A percentile compares a stretch with the other conserved stretches of the same genome.
Evolutionary conservation across 1,140 invertebrate genomes (phyloP).

Genomic region (Caenorhabditis brenneri): DNA sequence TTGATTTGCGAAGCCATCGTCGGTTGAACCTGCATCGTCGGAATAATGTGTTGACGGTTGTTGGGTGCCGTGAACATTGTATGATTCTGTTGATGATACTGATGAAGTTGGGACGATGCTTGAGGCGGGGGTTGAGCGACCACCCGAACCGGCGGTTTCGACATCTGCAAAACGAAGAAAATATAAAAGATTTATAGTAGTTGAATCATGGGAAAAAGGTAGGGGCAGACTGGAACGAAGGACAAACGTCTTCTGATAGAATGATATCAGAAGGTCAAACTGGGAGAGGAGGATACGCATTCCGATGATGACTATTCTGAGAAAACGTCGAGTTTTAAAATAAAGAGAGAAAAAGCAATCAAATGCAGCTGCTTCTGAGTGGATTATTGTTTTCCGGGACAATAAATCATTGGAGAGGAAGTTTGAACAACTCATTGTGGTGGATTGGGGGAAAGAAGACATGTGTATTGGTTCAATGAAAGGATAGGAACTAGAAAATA

Average conservation of each 20-base stretch:
- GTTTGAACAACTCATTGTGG: constrained; percentile 26
- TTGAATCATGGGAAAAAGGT: neutral
- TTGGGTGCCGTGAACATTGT: neutral
- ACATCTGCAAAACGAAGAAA: constrained; percentile 31
- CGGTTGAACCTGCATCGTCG: constrained; percentile 28
- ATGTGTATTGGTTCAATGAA: neutral
- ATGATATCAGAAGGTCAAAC: constrained; percentile 32
- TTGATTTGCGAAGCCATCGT: constrained; percentile 27
- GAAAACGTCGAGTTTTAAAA: neutral
- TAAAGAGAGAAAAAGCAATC: neutral
- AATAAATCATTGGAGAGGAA: constrained; percentile 28
- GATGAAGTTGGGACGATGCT: neutral
- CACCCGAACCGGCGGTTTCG: constrained; percentile 37
- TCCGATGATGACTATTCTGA: neutral
- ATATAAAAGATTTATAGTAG: neutral
- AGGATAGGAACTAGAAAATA: too few species aligned
- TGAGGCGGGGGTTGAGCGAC: constrained; percentile 26
- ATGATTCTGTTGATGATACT: neutral
- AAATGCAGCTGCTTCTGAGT: neutral
- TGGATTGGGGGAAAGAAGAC: neutral
- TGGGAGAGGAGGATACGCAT: neutral
- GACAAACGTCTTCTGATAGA: constrained; percentile 4
- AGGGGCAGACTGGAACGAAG: constrained; percentile 22
- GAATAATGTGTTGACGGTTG: neutral
- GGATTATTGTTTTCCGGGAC: constrained; percentile 28